These are phyloP conservation scores for Hydroisotoma schaefferi DNA, from an alignment of 2,888 invertebrate genomes.

Conservation along the genomic window DNA sequence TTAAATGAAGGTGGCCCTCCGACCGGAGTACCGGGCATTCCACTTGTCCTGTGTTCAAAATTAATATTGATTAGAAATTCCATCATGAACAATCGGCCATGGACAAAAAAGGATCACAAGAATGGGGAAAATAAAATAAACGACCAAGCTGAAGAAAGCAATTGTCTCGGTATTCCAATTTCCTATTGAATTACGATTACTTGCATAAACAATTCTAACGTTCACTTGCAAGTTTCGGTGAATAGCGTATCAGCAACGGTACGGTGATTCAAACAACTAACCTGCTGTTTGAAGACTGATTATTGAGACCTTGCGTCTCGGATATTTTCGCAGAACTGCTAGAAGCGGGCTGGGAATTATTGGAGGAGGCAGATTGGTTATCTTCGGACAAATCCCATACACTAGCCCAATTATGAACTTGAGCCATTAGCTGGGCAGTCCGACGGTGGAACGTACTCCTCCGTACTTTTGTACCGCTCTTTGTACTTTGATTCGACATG, in stretches of 20 bases:
- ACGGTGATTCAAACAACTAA: constrained; percentile 26
- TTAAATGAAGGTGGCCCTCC: constrained; percentile 66
- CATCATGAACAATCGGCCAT: too few species aligned
- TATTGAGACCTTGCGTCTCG: constrained; percentile 34
- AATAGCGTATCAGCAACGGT: too few species aligned
- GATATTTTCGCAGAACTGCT: constrained; percentile 35
- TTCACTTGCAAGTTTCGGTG: background rate
- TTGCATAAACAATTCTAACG: too few species aligned
- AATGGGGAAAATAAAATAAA: background rate
- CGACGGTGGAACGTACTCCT: constrained; percentile 48
- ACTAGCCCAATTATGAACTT: constrained; percentile 43
- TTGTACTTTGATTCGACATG: constrained; percentile 40
- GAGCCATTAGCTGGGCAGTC: constrained; percentile 38
- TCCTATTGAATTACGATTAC: background rate
- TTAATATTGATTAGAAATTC: too few species aligned
- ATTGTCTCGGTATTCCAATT: background rate
- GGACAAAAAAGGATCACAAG: background rate
- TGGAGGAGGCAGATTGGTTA: constrained; percentile 20
- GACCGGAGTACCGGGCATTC: constrained; percentile 58
- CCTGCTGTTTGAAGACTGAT: constrained; percentile 41
- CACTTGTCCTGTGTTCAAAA: constrained; percentile 29
- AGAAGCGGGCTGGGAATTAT: constrained; percentile 20
- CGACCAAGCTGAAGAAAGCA: constrained; percentile 1
- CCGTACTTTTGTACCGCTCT: constrained; percentile 46
- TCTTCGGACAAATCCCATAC: constrained; percentile 45